Evolutionary conservation across 2,797 vertebrate species (phyloP), one percentile per base, ranked within the genome.

Genomic region (Falco berigora): DNA sequence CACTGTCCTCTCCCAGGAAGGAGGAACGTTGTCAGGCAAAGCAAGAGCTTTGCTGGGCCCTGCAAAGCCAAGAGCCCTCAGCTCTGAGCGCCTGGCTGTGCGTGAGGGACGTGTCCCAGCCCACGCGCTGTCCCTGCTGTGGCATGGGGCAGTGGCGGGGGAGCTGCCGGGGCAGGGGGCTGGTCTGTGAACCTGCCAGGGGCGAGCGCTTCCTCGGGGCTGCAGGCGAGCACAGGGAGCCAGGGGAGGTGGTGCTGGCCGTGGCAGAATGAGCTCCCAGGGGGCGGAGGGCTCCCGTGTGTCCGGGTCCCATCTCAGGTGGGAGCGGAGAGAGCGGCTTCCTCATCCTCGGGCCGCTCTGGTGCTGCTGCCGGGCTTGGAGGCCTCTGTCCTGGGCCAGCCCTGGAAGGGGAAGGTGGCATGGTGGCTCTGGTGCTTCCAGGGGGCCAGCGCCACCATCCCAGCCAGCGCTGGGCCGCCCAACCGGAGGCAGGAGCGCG

Each of bases 81-180:
- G 74, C 50, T 67, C 34, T 4, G 47, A 49, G 22, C 14, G 34
- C 58, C 52, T 16, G 19, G 55, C 28, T 21, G 62, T 5, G 24
- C 12, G 6, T 0, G 2, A 50, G 55, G 64, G 8, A 5, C 2
- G 30, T 7, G 38, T 10, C 22, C 18, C 5, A 0, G 9, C 14
- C 40, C 11, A 14, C 2, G 4, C 0, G 1, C n/a, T 12, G 46
- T 24, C 55, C 42, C 14, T 30, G 46, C 34, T 6, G 38, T 2
- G 7, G 28, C 42, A 12, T 18, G 5, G 61, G 62, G 62, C 20
- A 7, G 55, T 23, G 34, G 23, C n/a, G 2, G 6, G 28, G 55
- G 50, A 47, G 23, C 62, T 56, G 30, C 6, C 0, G 16, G n/a
- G 55, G 55, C 2, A 1, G 14, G n/a, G 25, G 14, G 25, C 38